Conservation (phyloP, 1,140 invertebrate genomes). For the Drosophila pachea region DNA sequence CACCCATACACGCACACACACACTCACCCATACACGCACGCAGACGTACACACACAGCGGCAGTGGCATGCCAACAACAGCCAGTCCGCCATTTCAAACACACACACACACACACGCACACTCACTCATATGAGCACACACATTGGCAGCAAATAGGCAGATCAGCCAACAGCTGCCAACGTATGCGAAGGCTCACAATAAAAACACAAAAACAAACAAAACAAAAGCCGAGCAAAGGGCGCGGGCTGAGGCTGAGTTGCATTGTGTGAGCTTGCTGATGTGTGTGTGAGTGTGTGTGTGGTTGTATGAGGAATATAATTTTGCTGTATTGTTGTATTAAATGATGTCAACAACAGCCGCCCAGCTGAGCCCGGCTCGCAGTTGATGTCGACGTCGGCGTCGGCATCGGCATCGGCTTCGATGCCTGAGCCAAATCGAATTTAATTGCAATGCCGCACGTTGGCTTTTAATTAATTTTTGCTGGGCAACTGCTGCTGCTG, state of each 20-base stretch:
- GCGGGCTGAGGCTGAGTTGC: slow-evolving; percentile 40
- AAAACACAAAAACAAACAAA: slow-evolving; percentile 65
- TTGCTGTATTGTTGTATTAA: slow-evolving; percentile 74
- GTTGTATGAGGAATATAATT: slow-evolving; percentile 63
- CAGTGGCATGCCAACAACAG: slow-evolving; percentile 41
- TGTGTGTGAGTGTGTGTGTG: slow-evolving; percentile 11
- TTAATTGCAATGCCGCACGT: slow-evolving; percentile 76
- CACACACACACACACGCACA: slow-evolving; percentile 28
- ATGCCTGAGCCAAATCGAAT: slow-evolving; percentile 67
- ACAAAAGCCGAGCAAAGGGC: slow-evolving; percentile 36
- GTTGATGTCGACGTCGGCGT: too few relatives aligned
- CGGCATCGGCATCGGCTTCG: slow-evolving; percentile 43
- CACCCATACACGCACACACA: too few relatives aligned
- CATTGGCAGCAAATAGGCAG: slow-evolving; percentile 60
- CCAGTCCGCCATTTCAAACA: slow-evolving; percentile 48
- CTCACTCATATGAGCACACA: neutral
- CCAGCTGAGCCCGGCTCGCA: slow-evolving; percentile 57
- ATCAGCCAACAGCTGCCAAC: slow-evolving; percentile 63
- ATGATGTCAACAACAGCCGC: slow-evolving; percentile 75
- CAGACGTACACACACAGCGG: slow-evolving; percentile 9
- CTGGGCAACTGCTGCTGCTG: slow-evolving; percentile 46
- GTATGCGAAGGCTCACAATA: slow-evolving; percentile 50
- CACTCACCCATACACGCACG: slow-evolving; percentile 24
- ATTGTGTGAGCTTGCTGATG: slow-evolving; percentile 64
- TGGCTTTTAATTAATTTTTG: slow-evolving; percentile 77